Conservation (phyloP, 2,113 vertebrate species). For the Corythoichthys intestinalis region DNA sequence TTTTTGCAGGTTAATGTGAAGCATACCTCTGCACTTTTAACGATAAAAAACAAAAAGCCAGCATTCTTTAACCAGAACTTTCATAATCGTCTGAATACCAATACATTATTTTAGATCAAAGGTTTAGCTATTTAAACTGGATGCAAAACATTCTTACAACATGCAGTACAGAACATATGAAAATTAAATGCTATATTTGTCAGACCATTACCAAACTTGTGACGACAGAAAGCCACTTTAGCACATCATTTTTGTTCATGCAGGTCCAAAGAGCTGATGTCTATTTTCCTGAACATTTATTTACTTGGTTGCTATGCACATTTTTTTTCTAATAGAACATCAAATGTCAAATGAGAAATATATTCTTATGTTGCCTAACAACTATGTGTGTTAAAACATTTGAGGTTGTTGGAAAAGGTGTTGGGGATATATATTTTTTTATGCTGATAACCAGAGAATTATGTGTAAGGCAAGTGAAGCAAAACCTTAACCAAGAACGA, state of each 20-base stretch:
- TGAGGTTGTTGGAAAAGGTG: neutral
- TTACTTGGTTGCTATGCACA: neutral
- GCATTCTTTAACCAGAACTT: constrained; percentile 26
- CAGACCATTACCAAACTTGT: neutral
- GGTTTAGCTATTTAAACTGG: constrained; percentile 9
- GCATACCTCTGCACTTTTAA: constrained; percentile 40
- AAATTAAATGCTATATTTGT: neutral
- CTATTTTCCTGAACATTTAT: constrained; percentile 30
- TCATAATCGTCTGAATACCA: constrained; percentile 6
- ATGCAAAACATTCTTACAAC: constrained; percentile 24
- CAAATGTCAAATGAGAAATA: constrained; percentile 11
- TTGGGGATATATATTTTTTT: neutral
- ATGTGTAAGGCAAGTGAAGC: constrained; percentile 8
- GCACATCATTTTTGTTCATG: constrained; percentile 1
- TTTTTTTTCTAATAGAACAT: constrained; percentile 14
- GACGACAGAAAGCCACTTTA: neutral
- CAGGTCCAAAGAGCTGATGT: constrained; percentile 23
- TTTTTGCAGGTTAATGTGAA: constrained; percentile 56
- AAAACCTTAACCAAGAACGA: constrained; percentile 19
- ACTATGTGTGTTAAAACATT: constrained; percentile 11
- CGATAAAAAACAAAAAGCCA: constrained; percentile 39
- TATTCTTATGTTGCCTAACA: neutral
- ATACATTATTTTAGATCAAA: constrained; percentile 12
- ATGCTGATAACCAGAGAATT: constrained; percentile 6
- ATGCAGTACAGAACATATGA: neutral